Evolutionary conservation across 2,113 vertebrate species (phyloP), one percentile per base, ranked within the genome.

Genomic region (Clarias macrocephalus): DNA sequence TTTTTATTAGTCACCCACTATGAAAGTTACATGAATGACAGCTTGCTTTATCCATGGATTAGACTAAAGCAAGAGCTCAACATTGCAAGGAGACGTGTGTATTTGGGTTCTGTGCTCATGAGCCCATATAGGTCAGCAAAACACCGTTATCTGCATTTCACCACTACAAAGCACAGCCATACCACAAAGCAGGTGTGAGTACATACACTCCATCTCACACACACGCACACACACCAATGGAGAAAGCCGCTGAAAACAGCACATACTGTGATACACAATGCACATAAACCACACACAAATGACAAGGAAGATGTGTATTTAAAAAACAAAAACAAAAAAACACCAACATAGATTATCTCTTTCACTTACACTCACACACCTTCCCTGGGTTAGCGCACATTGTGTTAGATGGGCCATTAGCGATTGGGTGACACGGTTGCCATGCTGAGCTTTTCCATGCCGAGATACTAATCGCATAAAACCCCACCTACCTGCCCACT

Each of bases 401-500:
- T 84, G 82, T 68, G 73, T 89, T 90, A 89, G 83, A 86, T 62
- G 83, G 86, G 86, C 91, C 86, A 88, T 75, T 85, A 59, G 72
- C 68, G 85, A 89, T 72, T 19, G 56, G 85, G 82, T 89, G 88
- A 89, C 81, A 85, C 65, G 30, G 80, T 94, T 95, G 94, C 94
- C 94, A 95, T 94, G 94, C 94, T 80, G 88, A 94, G 90, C 88
- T 82, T 90, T 89, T 92, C 91, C 94, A 95, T 94, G 94, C 95
- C 90, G 92, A 94, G 90, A 92, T 81, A 72, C 90, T 87, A 93
- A 91, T 91, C 87, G 90, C 63, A 90, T 89, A 73, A 88, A 90
- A 91, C 88, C 92, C 89, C 88, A 95, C 94, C 93, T 95, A 95
- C 95, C 95, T 95, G 94, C 93, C 94, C 93, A 93, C 93, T 90